Evolutionary conservation across 2,797 vertebrate species (phyloP), one percentile per base, ranked within the genome.

Genomic region (Phylloscopus collybita): DNA sequence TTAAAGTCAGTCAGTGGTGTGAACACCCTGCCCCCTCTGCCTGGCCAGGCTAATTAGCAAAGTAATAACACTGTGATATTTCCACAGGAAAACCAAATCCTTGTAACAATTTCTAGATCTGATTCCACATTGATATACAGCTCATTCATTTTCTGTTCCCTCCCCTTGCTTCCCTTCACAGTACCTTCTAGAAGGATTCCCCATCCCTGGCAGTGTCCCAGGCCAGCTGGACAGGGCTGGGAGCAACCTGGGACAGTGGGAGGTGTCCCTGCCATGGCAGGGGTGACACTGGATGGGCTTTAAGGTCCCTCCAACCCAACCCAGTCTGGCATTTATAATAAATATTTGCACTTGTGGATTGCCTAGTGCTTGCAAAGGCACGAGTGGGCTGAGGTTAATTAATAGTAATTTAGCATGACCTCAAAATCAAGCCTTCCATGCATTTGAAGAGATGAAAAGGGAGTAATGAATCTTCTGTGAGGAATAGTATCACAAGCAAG

Each of bases 121-220:
- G 16, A 20, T 53, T 49, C 29, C 5, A 3, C 32, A 23, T 4
- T 0, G 0, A 13, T 22, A 4, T 10, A 20, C 3, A 21, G 7
- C n/a, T 50, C n/a, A 14, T 57, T 27, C 16, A 53, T 73, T 25
- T 73, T 22, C 70, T 70, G 13, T 59, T 78, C 65, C 50, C 62
- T 76, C 5, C 36, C 7, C n/a, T 86, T 85, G 32, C 22, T 45
- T 57, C 64, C 53, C 40, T 88, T 83, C 51, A 11, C 17, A 22
- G 56, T 4, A 64, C 18, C 45, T 84, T 80, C 75, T 34, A 45
- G 66, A 10, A 86, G 69, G 23, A 66, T 3, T 84, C 16, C 7
- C 25, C 47, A 60, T 36, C 16, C n/a, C 60, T 30, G 34, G 34
- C 6, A 36, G 27, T 38, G 50, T 0, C 36, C 79, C 2, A 57